A percentile compares a stretch with the other conserved stretches of the same genome.
Conservation (phyloP, 2,113 vertebrate genomes). For the Chrysemys picta region DNA sequence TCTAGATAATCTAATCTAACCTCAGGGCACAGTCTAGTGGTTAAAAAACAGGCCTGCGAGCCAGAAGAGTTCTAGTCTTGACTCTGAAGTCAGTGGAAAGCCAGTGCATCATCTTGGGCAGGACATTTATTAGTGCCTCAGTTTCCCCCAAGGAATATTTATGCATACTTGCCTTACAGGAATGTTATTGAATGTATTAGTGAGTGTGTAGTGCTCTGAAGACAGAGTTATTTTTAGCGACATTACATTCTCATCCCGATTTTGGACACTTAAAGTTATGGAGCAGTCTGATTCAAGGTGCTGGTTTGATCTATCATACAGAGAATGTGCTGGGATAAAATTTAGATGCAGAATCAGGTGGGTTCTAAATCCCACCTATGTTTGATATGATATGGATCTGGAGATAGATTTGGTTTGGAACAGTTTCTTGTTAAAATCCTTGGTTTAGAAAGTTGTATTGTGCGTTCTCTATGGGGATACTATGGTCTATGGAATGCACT, state of each 20-base stretch:
- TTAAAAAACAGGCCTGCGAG: accelerated
- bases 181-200: not conserved
- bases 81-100: not conserved
- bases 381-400: not conserved
- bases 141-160: not conserved
- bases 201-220: not conserved
- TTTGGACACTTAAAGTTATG: not conserved
- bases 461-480: not conserved
- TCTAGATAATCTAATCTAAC: not conserved
- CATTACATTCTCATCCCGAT: not conserved
- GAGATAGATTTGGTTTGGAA: not conserved
- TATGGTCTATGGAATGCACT: not conserved
- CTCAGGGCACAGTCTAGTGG: not conserved
- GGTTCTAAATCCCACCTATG: not conserved
- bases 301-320: accelerated
- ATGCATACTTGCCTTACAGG: not conserved
- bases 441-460: not conserved
- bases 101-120: not conserved
- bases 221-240: not conserved
- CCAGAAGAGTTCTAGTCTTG: accelerated
- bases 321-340: not conserved
- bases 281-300: not conserved
- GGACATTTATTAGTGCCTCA: not conserved
- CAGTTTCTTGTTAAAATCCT: not conserved
- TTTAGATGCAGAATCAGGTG: accelerated